Evolutionary conservation across 1,140 invertebrate species (phyloP).

Genomic region (Calycopis cecrops): DNA sequence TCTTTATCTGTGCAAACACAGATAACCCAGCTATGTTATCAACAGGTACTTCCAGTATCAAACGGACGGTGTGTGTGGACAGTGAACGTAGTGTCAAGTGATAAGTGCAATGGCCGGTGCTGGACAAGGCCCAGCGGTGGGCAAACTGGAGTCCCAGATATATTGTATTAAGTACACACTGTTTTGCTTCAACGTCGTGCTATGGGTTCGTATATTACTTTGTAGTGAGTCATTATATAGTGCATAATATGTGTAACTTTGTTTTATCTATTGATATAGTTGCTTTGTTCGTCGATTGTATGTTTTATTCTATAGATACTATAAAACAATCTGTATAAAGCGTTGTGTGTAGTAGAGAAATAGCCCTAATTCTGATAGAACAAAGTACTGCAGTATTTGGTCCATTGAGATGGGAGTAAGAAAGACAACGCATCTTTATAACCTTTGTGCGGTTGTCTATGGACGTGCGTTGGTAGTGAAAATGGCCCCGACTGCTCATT

Average conservation of each 20-base stretch:
- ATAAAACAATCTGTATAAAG: no score
- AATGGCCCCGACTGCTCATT: no score
- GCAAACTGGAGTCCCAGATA: slow-evolving; percentile 79
- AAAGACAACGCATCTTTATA: no score
- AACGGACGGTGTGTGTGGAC: slow-evolving; percentile 44
- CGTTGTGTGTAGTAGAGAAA: no score
- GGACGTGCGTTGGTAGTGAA: no score
- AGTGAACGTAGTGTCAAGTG: slow-evolving; percentile 40
- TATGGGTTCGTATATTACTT: slow-evolving; percentile 79
- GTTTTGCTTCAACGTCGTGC: slow-evolving; percentile 81
- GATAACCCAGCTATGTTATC: slow-evolving; percentile 63
- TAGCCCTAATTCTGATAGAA: no score
- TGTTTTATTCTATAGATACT: no score
- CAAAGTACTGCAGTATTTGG: no score
- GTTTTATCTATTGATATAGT: slow-evolving; percentile 6
- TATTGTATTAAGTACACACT: slow-evolving; percentile 82
- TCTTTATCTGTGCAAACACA: slow-evolving; percentile 64
- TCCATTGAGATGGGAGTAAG: no score
- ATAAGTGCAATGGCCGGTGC: slow-evolving; percentile 53
- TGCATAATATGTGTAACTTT: neutral
- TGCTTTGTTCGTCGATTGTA: neutral
- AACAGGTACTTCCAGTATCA: slow-evolving; percentile 51
- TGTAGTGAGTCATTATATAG: no score
- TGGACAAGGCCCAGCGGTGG: slow-evolving; percentile 61
- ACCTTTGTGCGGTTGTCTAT: no score